Base-by-base conservation (phyloP, 2,888 invertebrate genomes). In the Boloria euphrosyne region DNA sequence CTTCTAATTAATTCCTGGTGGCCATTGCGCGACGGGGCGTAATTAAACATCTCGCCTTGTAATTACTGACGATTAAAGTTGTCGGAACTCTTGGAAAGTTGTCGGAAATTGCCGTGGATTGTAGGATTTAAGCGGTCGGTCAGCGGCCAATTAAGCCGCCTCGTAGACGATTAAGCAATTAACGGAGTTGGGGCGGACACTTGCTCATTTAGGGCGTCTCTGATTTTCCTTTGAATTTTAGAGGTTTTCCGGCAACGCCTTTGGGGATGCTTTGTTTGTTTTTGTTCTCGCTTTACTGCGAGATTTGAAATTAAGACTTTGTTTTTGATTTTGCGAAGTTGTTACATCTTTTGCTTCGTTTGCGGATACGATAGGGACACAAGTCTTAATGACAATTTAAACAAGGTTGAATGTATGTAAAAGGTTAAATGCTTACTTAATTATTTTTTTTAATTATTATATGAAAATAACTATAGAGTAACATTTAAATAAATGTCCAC, bases 41-140 rank as follows among this genome's bases (percentile, higher is more conserved):
- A 92, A 92, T 92, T 92, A 92, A 90, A 85, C 90, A 90, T 88
- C 86, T 85, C 88, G 87, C 87, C 90, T 86, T 90, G 89, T 92
- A 90, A 92, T 92, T 91, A 91, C 85, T 75, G 78, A 75, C 77
- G 76, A 77, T 86, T 82, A 83, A 85, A 78, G 70, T 78, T 76
- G 78, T 76, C 76, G 77, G 78, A 76, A 84, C 80, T 83, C 82
- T 81, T 80, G 81, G 84, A 82, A 82, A 80, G 75, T 83, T 81
- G 79, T 80, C 84, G 84, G 83, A 81, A 80, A 76, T 83, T 81
- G 79, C 78, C 84, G 83, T 83, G 77, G 79, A 80, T 82, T 80
- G 81, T 82, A 82, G 81, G 82, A 74, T 76, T 79, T 81, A 83
- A 90, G 90, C 88, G 90, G 87, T 82, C 89, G 85, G 86, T 75